phyloP scores from a whole-genome alignment of 2,888 invertebrate genomes.

The Scaptomyza cyrtandrae region DNA sequence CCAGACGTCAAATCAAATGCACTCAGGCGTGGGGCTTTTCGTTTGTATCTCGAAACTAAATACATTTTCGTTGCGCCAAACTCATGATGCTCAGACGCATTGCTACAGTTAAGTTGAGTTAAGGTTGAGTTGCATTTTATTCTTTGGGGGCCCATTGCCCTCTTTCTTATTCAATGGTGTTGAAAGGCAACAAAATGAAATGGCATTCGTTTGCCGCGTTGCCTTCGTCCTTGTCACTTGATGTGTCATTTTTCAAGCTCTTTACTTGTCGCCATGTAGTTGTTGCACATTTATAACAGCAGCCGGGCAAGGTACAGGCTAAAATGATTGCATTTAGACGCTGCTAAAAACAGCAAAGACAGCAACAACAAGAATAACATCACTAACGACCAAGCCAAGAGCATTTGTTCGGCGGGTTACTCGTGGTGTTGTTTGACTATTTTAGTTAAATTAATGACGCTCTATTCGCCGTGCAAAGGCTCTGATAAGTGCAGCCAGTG shows the following conservation, averaged over 20 bases:
- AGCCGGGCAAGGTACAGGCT: slow-evolving; percentile 39
- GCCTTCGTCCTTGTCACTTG: slow-evolving; percentile 50
- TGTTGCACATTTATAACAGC: slow-evolving; percentile 72
- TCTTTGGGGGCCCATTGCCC: slow-evolving; percentile 4
- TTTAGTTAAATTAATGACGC: slow-evolving; percentile 76
- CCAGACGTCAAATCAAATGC: slow-evolving; percentile 56
- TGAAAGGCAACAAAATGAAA: slow-evolving; percentile 40
- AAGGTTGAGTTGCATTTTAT: slow-evolving; percentile 13
- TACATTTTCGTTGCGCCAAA: slow-evolving; percentile 64
- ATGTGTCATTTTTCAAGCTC: slow-evolving; percentile 73
- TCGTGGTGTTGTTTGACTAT: slow-evolving; percentile 56
- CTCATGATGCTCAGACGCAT: slow-evolving; percentile 36
- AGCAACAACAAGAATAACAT: slow-evolving; percentile 3
- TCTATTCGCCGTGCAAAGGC: slow-evolving; percentile 65
- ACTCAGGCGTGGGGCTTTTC: slow-evolving; percentile 61
- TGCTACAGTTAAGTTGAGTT: not conserved
- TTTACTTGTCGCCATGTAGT: slow-evolving; percentile 61
- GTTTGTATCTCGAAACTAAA: slow-evolving; percentile 56
- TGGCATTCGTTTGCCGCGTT: slow-evolving; percentile 36
- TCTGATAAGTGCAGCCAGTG: slow-evolving; percentile 63
- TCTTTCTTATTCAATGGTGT: slow-evolving; percentile 32
- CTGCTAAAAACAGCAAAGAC: slow-evolving; percentile 14
- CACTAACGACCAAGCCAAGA: slow-evolving; percentile 26
- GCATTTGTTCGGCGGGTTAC: not conserved
- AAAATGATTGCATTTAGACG: slow-evolving; percentile 75